Evolutionary conservation across 2,113 vertebrate genomes (phyloP).

Genomic region (Lepisosteus oculatus): DNA sequence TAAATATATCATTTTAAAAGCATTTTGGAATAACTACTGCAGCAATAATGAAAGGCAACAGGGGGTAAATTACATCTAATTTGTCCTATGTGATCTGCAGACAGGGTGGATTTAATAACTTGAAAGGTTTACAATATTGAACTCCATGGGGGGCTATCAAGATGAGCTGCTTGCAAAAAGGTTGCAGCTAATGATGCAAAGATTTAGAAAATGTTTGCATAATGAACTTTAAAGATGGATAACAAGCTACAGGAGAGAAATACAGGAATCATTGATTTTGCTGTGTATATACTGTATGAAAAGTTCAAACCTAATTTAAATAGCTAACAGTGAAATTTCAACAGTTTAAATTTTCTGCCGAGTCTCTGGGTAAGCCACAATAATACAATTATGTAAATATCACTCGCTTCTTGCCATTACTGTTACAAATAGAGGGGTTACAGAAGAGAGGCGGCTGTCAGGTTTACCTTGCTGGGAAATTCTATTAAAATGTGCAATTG

Average conservation of each 20-base stretch:
- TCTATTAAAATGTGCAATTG: too few species aligned
- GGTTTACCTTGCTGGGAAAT: too few species aligned
- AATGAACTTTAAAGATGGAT: not conserved
- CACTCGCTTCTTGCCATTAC: too few species aligned
- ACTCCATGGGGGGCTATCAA: conserved; percentile 10
- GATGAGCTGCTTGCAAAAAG: conserved; percentile 14
- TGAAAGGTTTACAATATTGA: conserved; percentile 18
- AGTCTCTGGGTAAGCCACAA: conserved; percentile 57
- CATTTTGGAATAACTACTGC: not conserved
- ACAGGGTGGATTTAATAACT: conserved; percentile 21
- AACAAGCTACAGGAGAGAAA: too few species aligned
- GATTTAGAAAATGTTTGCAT: not conserved
- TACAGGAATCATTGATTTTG: too few species aligned
- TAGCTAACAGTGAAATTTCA: conserved; percentile 38
- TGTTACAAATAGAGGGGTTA: too few species aligned
- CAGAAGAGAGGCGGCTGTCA: too few species aligned
- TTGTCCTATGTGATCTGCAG: conserved; percentile 1
- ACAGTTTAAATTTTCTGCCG: conserved; percentile 48
- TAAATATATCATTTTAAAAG: conserved; percentile 1
- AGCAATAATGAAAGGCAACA: conserved; percentile 5
- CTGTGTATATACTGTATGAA: conserved; percentile 22
- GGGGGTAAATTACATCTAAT: not conserved
- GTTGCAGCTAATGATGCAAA: not conserved
- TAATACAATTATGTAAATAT: conserved; percentile 53
- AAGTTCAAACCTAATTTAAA: conserved; percentile 33